Evolutionary conservation across 1,140 invertebrate genomes (phyloP).

Genomic region (Melitaea cinxia): DNA sequence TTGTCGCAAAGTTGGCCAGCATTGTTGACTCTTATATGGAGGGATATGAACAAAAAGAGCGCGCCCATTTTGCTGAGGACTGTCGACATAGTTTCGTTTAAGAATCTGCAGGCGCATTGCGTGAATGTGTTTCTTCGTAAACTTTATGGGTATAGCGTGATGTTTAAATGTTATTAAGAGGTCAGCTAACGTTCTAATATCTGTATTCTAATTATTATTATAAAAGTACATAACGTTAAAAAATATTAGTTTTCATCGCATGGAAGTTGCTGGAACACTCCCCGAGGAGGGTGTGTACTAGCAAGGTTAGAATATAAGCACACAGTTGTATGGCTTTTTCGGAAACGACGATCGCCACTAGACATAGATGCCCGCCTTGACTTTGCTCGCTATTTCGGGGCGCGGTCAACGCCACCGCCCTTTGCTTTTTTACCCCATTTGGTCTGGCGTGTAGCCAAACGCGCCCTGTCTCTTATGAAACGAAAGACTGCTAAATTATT

Average conservation of each 20-base stretch:
- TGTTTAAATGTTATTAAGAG: constrained; percentile 18
- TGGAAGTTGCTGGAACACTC: constrained; percentile 23
- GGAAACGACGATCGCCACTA: constrained; percentile 24
- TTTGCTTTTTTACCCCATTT: constrained; percentile 78
- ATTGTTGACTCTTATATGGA: constrained; percentile 28
- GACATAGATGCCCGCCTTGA: constrained; percentile 68
- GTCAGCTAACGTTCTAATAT: constrained; percentile 15
- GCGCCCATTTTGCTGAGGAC: constrained; percentile 28
- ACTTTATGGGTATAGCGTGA: constrained; percentile 22
- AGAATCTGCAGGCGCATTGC: constrained; percentile 21
- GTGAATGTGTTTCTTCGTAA: constrained; percentile 6
- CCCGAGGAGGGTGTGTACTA: constrained; percentile 25
- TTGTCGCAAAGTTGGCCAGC: constrained; percentile 24
- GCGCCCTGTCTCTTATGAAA: constrained; percentile 56
- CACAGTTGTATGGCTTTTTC: constrained; percentile 19
- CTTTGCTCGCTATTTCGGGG: constrained; percentile 76
- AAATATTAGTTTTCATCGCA: constrained; percentile 28
- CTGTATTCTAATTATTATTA: constrained; percentile 10
- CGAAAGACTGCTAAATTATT: constrained; percentile 33
- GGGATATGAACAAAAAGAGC: constrained; percentile 25
- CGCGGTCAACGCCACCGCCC: constrained; percentile 71
- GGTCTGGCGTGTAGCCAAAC: constrained; percentile 74
- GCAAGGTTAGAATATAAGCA: constrained; percentile 6
- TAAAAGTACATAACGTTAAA: constrained; percentile 1
- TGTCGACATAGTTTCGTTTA: constrained; percentile 35